Conservation (phyloP, 2,113 vertebrate genomes). For the Triplophysa rosa region DNA sequence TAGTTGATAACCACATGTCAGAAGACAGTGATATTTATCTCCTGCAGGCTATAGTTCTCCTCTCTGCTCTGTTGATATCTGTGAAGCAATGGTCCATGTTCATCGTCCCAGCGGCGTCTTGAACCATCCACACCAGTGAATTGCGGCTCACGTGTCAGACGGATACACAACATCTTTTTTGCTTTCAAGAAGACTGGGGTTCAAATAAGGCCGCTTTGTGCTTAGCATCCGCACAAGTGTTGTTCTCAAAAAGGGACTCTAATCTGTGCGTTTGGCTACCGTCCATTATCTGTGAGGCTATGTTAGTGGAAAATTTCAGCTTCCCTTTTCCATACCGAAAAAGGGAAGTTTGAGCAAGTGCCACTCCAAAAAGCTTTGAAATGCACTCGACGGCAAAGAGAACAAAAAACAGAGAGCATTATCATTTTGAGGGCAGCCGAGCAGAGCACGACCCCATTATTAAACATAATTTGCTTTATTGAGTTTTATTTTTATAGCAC, state of each 20-base stretch:
- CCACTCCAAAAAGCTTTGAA: neutral
- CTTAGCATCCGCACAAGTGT: neutral
- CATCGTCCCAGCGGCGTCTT: slow-evolving; percentile 17
- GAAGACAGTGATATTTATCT: slow-evolving; percentile 52
- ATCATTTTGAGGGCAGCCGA: neutral
- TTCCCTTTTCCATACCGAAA: neutral
- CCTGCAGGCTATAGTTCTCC: slow-evolving; percentile 28
- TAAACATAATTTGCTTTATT: neutral
- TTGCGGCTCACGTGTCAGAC: slow-evolving; percentile 30
- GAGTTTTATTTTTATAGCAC: neutral
- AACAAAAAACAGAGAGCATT: neutral
- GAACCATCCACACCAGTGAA: slow-evolving; percentile 26
- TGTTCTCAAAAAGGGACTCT: neutral
- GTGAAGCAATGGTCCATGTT: slow-evolving; percentile 51
- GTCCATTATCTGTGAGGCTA: slow-evolving; percentile 3
- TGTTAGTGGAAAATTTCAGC: neutral
- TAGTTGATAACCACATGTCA: slow-evolving; percentile 66
- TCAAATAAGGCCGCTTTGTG: slow-evolving; percentile 6
- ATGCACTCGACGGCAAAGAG: neutral
- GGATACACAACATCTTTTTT: slow-evolving; percentile 32
- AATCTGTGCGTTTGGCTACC: slow-evolving; percentile 1
- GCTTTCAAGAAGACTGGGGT: slow-evolving; percentile 13
- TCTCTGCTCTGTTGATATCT: slow-evolving; percentile 46
- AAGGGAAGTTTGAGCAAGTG: neutral
- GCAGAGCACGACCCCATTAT: neutral